Conservation (phyloP, 2,888 invertebrate genomes). For the Margaritifera margaritifera region DNA sequence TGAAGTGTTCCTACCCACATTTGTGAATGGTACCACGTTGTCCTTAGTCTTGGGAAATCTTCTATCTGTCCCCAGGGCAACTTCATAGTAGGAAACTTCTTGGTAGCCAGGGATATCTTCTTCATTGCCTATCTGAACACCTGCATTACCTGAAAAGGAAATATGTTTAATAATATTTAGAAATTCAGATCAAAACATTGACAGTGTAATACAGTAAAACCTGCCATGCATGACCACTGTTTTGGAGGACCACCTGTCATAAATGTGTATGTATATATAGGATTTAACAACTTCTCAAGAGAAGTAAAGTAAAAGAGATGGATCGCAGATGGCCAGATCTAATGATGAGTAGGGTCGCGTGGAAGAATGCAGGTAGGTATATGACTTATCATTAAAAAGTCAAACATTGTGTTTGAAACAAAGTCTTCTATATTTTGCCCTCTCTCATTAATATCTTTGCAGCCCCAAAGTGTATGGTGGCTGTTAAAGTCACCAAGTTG, state of each 20-base stretch:
- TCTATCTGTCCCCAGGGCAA: conserved; percentile 54
- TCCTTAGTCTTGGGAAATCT: conserved; percentile 45
- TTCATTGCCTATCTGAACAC: conserved; percentile 15
- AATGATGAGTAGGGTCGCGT: too few relatives aligned
- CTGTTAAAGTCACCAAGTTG: too few relatives aligned
- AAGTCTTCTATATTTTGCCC: too few relatives aligned
- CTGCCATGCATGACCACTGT: background rate
- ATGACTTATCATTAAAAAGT: too few relatives aligned
- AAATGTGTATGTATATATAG: background rate
- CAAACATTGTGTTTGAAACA: too few relatives aligned
- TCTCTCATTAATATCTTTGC: too few relatives aligned
- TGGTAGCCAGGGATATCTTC: conserved; percentile 26
- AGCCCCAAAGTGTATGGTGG: too few relatives aligned
- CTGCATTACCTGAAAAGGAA: conserved; percentile 26
- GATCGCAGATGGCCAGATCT: too few relatives aligned
- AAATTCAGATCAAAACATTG: too few relatives aligned
- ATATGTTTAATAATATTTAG: background rate
- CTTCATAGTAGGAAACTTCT: conserved; percentile 45
- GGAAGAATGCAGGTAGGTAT: too few relatives aligned
- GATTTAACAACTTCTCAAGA: background rate
- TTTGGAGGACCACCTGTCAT: background rate
- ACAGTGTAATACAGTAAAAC: background rate
- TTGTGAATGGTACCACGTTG: conserved; percentile 50
- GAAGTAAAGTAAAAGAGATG: background rate
- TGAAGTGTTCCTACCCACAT: conserved; percentile 45